A percentile compares a stretch with the other conserved stretches of the same genome.
Conservation (phyloP, 2,888 invertebrate species). For the Harpalus rufipes region DNA sequence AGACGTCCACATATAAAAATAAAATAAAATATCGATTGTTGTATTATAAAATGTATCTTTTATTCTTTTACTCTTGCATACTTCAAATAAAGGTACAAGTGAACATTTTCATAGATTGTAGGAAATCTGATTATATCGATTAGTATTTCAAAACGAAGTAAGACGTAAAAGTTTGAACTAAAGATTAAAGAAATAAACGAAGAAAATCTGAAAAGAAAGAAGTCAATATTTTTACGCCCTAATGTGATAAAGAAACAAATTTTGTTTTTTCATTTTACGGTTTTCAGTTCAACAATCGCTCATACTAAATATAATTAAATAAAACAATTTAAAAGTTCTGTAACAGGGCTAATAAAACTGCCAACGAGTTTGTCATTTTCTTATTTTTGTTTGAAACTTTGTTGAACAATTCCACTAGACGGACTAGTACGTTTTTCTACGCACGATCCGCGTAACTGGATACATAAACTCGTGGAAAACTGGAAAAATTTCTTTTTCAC, state of each 20-base stretch:
- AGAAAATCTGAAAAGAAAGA: slow-evolving; percentile 1
- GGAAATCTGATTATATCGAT: neutral
- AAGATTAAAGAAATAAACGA: slow-evolving; percentile 28
- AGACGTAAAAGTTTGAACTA: neutral
- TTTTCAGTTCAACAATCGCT: slow-evolving; percentile 51
- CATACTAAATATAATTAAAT: slow-evolving; percentile 53
- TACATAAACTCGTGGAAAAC: slow-evolving; percentile 9
- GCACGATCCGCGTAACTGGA: slow-evolving; percentile 20
- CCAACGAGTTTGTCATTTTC: slow-evolving; percentile 55
- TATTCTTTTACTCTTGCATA: no score
- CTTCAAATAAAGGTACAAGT: no score
- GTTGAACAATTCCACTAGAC: slow-evolving; percentile 55
- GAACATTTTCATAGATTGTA: neutral
- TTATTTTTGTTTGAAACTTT: slow-evolving; percentile 54
- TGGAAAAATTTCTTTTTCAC: slow-evolving; percentile 22
- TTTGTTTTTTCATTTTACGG: slow-evolving; percentile 53
- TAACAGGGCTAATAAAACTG: slow-evolving; percentile 52
- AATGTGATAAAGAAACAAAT: slow-evolving; percentile 45
- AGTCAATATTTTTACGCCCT: slow-evolving; percentile 30
- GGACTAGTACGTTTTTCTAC: slow-evolving; percentile 35
- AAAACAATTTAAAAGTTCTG: slow-evolving; percentile 52
- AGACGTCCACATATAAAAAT: no score
- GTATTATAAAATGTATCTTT: no score
- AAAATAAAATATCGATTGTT: no score
- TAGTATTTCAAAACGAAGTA: neutral